Conservation (phyloP, 2,888 invertebrate species). For the Apoda limacodes region DNA sequence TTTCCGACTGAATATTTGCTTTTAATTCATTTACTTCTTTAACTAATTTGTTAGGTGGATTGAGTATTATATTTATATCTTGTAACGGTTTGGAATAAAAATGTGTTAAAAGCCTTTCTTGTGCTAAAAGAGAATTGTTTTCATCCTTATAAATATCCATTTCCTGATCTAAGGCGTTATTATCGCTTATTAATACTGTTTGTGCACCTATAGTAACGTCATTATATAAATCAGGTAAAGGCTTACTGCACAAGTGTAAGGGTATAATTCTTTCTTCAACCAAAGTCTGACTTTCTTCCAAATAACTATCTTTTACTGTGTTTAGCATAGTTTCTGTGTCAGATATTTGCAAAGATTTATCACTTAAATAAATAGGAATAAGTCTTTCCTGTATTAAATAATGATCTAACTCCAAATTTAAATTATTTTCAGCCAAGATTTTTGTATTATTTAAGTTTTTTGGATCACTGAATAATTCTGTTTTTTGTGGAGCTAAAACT, state of each 20-base stretch:
- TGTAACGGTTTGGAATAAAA: too few species aligned
- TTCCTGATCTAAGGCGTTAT: conserved; percentile 15
- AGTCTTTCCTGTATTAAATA: not conserved
- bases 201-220: conserved; percentile 18
- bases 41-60: conserved; percentile 1
- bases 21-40: conserved; percentile 5
- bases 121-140: too few species aligned
- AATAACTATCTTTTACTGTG: not conserved
- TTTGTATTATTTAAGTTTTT: too few species aligned
- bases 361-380: not conserved
- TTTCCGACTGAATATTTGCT: too few species aligned
- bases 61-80: too few species aligned
- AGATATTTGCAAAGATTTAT: not conserved
- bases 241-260: too few species aligned
- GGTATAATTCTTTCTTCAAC: too few species aligned
- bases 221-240: conserved; percentile 1
- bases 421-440: too few species aligned
- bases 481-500: not conserved
- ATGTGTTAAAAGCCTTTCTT: too few species aligned
- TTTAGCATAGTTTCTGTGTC: too few species aligned
- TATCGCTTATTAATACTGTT: too few species aligned
- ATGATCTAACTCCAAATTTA: not conserved
- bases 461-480: not conserved
- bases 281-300: not conserved
- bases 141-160: conserved; percentile 10